A percentile compares a stretch with the other conserved stretches of the same genome.
Conservation (phyloP, 1,140 invertebrate genomes). For the Listronotus bonariensis region DNA sequence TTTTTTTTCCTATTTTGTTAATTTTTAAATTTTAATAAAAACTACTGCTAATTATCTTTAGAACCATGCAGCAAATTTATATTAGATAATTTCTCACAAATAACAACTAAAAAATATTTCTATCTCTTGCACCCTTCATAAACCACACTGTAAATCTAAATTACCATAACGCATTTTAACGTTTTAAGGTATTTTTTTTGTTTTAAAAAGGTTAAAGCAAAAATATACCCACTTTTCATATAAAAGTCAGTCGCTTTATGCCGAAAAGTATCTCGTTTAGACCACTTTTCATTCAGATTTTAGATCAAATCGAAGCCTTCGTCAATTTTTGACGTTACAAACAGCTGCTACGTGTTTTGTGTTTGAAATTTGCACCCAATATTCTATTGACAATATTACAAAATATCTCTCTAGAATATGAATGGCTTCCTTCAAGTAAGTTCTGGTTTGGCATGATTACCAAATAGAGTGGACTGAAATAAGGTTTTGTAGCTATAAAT, state of each 20-base stretch:
- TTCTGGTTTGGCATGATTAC: no score
- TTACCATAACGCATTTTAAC: no score
- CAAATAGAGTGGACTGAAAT: no score
- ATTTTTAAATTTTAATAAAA: no score
- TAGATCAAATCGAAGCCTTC: constrained; percentile 38
- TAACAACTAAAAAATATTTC: no score
- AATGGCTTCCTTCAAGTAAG: constrained; percentile 27
- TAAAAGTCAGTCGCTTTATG: constrained; percentile 36
- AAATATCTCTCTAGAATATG: constrained; percentile 42
- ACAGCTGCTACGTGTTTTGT: constrained; percentile 47
- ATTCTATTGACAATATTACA: constrained; percentile 54
- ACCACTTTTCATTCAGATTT: constrained; percentile 51
- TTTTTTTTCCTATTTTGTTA: no score
- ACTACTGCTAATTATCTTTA: no score
- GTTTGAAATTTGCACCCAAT: constrained; percentile 47
- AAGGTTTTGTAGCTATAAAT: no score
- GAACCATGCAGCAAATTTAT: no score
- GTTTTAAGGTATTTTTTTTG: constrained; percentile 7
- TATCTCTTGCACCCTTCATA: no score
- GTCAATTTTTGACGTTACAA: constrained; percentile 48
- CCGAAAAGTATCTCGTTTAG: constrained; percentile 45
- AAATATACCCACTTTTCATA: constrained; percentile 8
- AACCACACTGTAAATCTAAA: no score
- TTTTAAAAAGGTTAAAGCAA: constrained; percentile 3
- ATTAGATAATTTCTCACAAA: no score